phyloP scores from a whole-genome alignment of 2,888 invertebrate species.

The Pollenia angustigena region DNA sequence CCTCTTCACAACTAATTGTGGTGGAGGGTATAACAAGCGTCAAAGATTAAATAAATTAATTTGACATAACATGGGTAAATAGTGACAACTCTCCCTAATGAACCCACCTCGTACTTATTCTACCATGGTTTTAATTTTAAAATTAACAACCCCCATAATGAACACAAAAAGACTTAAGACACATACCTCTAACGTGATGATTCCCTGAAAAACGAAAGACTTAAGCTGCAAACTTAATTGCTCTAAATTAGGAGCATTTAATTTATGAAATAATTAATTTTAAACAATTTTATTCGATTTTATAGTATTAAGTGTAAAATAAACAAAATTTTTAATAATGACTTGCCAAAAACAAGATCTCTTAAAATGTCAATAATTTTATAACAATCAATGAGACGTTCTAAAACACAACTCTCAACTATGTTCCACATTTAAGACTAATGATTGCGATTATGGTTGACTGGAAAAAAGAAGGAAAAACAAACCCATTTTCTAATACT shows the following conservation, averaged over 20 bases:
- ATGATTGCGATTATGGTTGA: constrained; percentile 36
- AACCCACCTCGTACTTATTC: no score
- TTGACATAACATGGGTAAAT: no score
- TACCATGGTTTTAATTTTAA: neutral
- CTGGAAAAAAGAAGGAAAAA: constrained; percentile 7
- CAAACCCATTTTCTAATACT: constrained; percentile 48
- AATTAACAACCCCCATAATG: neutral
- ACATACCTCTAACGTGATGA: neutral
- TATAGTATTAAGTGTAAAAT: no score
- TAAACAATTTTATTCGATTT: no score
- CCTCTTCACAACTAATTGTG: no score
- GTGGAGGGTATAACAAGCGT: no score
- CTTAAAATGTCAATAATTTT: neutral
- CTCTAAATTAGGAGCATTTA: neutral
- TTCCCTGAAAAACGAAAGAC: neutral
- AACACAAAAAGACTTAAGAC: constrained; percentile 22
- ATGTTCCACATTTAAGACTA: constrained; percentile 38
- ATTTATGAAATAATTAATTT: no score
- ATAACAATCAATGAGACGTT: neutral
- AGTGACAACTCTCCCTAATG: no score
- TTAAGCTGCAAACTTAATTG: constrained; percentile 1
- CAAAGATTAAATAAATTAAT: no score
- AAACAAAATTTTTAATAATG: no score
- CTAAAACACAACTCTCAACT: neutral
- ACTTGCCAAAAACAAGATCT: neutral